Base-by-base conservation (phyloP, 2,113 vertebrate genomes). In the Carassius auratus region DNA sequence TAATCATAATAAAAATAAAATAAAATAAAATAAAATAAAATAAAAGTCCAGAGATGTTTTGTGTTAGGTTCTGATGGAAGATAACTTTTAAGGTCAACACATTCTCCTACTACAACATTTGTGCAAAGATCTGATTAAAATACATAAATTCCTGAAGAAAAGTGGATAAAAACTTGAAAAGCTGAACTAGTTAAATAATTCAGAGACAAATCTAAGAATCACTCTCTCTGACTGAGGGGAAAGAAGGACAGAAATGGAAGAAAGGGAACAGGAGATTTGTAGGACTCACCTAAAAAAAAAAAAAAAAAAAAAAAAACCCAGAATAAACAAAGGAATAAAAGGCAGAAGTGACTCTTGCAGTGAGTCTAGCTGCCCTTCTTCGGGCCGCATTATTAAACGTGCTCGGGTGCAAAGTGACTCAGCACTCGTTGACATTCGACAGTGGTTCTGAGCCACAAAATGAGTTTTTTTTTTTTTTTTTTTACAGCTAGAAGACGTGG, bases 381-480 rank as follows among this genome's bases (percentile, higher is more conserved):
- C 15, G 66, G 86, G 81, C 42, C 62, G 17, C 82, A 76, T 81
- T 80, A 84, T 86, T 82, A 81, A 87, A 87, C 91, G 88, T 83
- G 57, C 87, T 83, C 86, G 74, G 82, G 50, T 85, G 68, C 88
- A 89, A 84, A 81, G 87, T 92, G 86, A 89, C 85, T 92, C 88
- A 89, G 85, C 84, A 74, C 83, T 91, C 89, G 86, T 78, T 90
- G 88, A 89, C 90, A 85, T 90, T 86, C 81, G 85, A 89, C 74
- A 21, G 68, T 45, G 59, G 62, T 52, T 75, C 82, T 50, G 21
- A 87, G 83, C 80, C 78, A 83, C 88, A 75, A 17, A 48, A 88
- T 73, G 76, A 71, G n/a, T n/a, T n/a, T n/a, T n/a, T n/a, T n/a
- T n/a, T n/a, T n/a, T n/a, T 85, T 10, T 61, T 30, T 84, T 61